Base-by-base conservation (phyloP, 2,888 invertebrate species). In the Monochamus alternatus region DNA sequence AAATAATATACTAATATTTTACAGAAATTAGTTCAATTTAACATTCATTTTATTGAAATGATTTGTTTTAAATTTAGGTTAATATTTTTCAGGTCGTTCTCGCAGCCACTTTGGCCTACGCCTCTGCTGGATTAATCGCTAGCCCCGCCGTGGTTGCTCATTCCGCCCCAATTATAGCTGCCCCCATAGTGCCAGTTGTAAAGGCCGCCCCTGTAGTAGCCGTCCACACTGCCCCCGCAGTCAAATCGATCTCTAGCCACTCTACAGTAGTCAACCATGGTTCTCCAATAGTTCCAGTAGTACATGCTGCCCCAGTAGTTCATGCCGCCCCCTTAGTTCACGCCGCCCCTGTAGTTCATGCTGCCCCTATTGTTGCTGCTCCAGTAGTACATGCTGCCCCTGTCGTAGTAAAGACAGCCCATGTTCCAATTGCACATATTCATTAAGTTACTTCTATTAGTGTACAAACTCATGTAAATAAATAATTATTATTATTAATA, bases 101-200 rank as follows among this genome's bases (percentile, higher is more conserved):
- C 85, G 87, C 89, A 84, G 90, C 90, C 80, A 79, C 91, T 84
- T 81, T 91, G 87, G 91, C 91, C 77, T 90, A 89, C 86, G 91
- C 85, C 67, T 81, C 82, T 72, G 85, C 88, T 77, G 86, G 84
- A 83, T 9, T 81, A n/a, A 75, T 81, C 59, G 70, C 70, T 22
- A 52, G 75, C 44, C 69, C 68, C 14, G 70, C 78, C 14, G 73
- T 74, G 7, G 60, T 78, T 32, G 81, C 73, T 12, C 76, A 76
- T 60, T 69, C 72, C 5, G 72, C 76, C 10, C 52, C 74, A 22
- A 83, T 86, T 66, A 84, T 86, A 51, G 62, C 84, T 58, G 78
- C 78, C 9, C 76, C 76, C 12, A 14, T 43, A 55, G 68, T 68
- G 14, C 82, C 83, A 12, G 80, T 81, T 52, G 80, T 81, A 14